Conservation (phyloP, 2,888 invertebrate genomes). For the Drosophila setosimentum region DNA sequence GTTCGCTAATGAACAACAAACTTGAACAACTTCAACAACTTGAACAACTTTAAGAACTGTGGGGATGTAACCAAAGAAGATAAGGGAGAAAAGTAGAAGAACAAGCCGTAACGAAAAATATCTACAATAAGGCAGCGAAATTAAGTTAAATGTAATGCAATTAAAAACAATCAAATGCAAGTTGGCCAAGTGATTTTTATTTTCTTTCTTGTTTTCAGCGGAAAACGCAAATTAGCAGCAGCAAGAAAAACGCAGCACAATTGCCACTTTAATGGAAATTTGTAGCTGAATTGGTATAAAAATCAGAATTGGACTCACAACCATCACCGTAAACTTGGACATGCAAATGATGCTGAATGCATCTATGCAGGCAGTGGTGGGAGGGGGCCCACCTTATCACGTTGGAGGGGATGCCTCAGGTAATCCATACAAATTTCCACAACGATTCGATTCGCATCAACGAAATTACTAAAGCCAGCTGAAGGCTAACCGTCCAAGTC, state of each 20-base stretch:
- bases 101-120: slow-evolving; percentile 35
- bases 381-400: background rate
- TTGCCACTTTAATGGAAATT: slow-evolving; percentile 16
- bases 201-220: background rate
- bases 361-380: background rate
- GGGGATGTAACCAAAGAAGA: background rate
- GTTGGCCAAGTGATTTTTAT: slow-evolving; percentile 17
- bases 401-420: slow-evolving; percentile 27
- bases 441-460: slow-evolving; percentile 77
- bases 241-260: background rate
- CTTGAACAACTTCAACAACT: slow-evolving; percentile 59
- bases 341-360: slow-evolving; percentile 64
- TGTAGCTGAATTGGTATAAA: slow-evolving; percentile 15
- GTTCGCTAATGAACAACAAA: slow-evolving; percentile 75
- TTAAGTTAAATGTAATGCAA: slow-evolving; percentile 75
- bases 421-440: slow-evolving; percentile 55
- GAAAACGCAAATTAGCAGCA: slow-evolving; percentile 41
- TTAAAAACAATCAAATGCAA: slow-evolving; percentile 72
- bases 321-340: slow-evolving; percentile 52
- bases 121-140: slow-evolving; percentile 55
- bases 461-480: slow-evolving; percentile 71
- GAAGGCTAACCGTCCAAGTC: slow-evolving; percentile 12
- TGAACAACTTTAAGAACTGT: slow-evolving; percentile 26
- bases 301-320: slow-evolving; percentile 16
- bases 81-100: background rate